Evolutionary conservation across 2,113 vertebrate genomes (phyloP).

Genomic region (Apodemus sylvaticus): DNA sequence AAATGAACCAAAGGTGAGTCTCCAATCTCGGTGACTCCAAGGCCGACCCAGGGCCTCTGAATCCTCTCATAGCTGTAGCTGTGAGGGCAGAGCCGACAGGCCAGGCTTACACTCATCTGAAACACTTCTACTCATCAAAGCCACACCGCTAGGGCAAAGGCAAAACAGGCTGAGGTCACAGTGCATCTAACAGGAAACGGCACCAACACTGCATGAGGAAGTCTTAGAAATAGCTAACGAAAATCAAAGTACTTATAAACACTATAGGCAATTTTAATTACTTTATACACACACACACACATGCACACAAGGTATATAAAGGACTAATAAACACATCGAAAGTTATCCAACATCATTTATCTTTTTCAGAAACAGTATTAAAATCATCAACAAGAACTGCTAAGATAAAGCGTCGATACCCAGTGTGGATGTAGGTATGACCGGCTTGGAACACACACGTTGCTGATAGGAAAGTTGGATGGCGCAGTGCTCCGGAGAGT

Average conservation of each 20-base stretch:
- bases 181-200: neutral
- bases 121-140: constrained; percentile 12
- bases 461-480: neutral
- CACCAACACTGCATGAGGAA: neutral
- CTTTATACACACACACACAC: neutral
- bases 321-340: neutral
- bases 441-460: neutral
- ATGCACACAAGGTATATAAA: neutral
- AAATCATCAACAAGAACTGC: neutral
- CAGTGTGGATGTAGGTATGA: neutral
- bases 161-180: neutral
- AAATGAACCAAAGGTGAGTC: constrained; percentile 9
- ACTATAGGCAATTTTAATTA: neutral
- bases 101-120: neutral
- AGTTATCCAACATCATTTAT: neutral
- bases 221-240: neutral
- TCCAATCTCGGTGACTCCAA: neutral
- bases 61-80: neutral
- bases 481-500: neutral
- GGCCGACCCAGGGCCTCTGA: neutral
- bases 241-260: neutral
- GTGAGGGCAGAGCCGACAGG: neutral
- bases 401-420: neutral
- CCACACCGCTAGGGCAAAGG: neutral
- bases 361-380: neutral